Conservation (phyloP, 2,113 vertebrate species). For the Aptenodytes forsteri region DNA sequence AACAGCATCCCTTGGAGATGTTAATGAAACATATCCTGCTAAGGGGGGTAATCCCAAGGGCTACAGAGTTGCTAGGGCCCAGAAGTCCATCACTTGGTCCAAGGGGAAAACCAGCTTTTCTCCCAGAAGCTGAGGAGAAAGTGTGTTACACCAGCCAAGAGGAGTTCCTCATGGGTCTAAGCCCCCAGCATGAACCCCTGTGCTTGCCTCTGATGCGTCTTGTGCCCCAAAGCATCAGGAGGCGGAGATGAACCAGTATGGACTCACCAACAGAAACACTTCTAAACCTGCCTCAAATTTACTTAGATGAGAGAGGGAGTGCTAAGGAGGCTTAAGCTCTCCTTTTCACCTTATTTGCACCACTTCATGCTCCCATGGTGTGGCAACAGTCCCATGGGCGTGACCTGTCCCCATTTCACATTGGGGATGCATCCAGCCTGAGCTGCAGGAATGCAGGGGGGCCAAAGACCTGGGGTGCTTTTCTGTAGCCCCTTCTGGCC, state of each 20-base stretch:
- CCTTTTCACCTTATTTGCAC: not conserved
- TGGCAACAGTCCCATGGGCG: not conserved
- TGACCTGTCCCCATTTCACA: not conserved
- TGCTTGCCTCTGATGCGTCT: not conserved
- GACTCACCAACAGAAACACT: not conserved
- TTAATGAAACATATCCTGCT: not conserved
- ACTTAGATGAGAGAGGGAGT: not conserved
- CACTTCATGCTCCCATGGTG: not conserved
- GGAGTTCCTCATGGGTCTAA: not conserved
- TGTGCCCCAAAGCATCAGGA: not conserved
- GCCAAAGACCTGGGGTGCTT: rapidly evolving
- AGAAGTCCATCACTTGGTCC: not conserved
- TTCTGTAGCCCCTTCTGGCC: not conserved
- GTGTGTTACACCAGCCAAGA: not conserved
- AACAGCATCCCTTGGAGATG: not conserved
- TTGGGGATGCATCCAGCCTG: not conserved
- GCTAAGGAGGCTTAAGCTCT: not conserved
- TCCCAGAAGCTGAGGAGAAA: not conserved
- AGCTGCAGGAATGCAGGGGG: not conserved
- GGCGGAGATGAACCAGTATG: not conserved
- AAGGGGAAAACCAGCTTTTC: not conserved
- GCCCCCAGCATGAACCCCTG: rapidly evolving
- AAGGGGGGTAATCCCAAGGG: not conserved
- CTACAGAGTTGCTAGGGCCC: not conserved
- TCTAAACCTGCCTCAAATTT: not conserved